Evolutionary conservation across 2,888 invertebrate species (phyloP), one percentile per base, ranked within the genome.

Genomic region (Caenorhabditis angaria): DNA sequence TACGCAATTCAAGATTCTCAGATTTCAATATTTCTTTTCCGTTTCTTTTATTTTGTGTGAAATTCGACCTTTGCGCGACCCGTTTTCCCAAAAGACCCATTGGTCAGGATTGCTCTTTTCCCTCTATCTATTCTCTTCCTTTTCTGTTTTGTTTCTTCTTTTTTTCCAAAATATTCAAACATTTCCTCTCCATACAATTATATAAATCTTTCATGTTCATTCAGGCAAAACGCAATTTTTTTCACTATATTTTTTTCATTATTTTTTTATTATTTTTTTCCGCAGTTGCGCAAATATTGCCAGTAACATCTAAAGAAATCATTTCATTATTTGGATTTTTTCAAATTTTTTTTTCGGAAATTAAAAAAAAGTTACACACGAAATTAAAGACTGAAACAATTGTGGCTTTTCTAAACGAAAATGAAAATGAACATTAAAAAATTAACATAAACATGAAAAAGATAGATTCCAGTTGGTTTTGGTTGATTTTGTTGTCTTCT

Each of bases 71-170:
- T 41, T 41, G 10, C n/a, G n/a, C n/a, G n/a, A n/a, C 14, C 41
- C 32, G 41, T 18, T 41, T 41, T 41, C 41, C 41, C 41, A 41
- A 41, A 41, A 41, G 41, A 41, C 41, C 41, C 41, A 41, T 41
- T 41, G 41, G 41, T 41, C 41, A 41, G 41, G 18, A 12, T 5
- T 2, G 41, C 10, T n/a, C 41, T 41, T 18, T 41, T 41, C 41
- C 18, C 18, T 32, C 12, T 12, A 32, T 32, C 12, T 32, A 5
- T 12, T 12, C 12, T 32, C 32, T 32, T 32, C 12, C 18, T 41
- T 41, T 41, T 41, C 41, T 41, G 41, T 41, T 41, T 41, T 41
- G 41, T 41, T 41, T 41, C 41, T 41, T n/a, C n/a, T n/a, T n/a
- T n/a, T n/a, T n/a, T 18, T 41, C 41, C 14, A 41, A 41, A 41